phyloP scores from a whole-genome alignment of 2,888 invertebrate species.

The Spodoptera littoralis region DNA sequence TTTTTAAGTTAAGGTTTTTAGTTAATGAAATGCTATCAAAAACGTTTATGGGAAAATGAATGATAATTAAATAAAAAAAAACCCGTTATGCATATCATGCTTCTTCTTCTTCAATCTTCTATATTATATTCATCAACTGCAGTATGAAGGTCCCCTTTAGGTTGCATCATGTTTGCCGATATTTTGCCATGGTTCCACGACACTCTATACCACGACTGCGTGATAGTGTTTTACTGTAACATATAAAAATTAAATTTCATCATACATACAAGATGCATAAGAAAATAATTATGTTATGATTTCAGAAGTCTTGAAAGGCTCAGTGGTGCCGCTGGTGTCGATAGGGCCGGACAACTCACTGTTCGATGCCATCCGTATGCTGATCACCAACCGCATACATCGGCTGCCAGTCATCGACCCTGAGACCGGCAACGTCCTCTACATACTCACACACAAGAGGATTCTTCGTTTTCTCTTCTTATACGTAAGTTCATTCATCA shows the following conservation, averaged over 20 bases:
- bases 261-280: background rate
- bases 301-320: slow-evolving; percentile 95
- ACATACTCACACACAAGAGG: slow-evolving; percentile 99
- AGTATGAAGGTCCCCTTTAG: too few species aligned
- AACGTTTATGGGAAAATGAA: too few species aligned
- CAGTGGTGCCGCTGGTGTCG: slow-evolving; percentile 95
- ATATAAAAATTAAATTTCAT: too few species aligned
- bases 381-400: slow-evolving; percentile 98
- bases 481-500: slow-evolving; percentile 93
- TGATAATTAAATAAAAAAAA: too few species aligned
- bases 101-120: too few species aligned
- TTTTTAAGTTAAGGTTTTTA: background rate
- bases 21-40: background rate
- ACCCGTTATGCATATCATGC: too few species aligned
- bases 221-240: too few species aligned
- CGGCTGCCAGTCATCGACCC: slow-evolving; percentile 99
- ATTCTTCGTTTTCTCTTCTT: slow-evolving; percentile 99
- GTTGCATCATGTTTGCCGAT: too few species aligned
- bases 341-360: slow-evolving; percentile 97
- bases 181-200: too few species aligned
- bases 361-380: slow-evolving; percentile 97
- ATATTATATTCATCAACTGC: too few species aligned
- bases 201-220: too few species aligned
- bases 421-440: slow-evolving; percentile 98
- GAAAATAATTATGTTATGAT: slow-evolving; percentile 24